Evolutionary conservation across 2,113 vertebrate species (phyloP), one percentile per base, ranked within the genome.

Genomic region (Leuciscus idus): DNA sequence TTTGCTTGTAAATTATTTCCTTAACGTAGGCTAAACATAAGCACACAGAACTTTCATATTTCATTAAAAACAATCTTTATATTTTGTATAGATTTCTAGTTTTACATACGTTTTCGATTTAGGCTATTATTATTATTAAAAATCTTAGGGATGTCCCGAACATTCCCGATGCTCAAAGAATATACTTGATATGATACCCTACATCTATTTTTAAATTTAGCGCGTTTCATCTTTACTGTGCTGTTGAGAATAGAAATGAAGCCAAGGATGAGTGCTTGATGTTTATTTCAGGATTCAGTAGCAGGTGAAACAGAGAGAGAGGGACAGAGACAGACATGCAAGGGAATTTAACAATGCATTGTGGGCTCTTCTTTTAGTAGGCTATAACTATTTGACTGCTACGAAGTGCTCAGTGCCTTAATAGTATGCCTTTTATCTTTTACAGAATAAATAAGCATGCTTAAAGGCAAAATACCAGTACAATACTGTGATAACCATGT

Each of bases 211-310:
- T 73, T 84, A 26, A 39, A 59, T 39, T 43, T 43, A 81, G 72
- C 70, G 59, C 28, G 19, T 28, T 83, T 83, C 30, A 59, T 84
- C 19, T 28, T 48, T 66, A 66, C 80, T 70, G 62, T 66, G 17
- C 46, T 36, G 82, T 73, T 84, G 82, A 84, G 81, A 83, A 83
- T 70, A 70, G 64, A 73, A 72, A 57, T 83, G 66, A 70, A 13
- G 81, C 48, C 19, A 64, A 72, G 21, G 30, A 43, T 55, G 28
- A 83, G 28, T 19, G 23, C 82, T 73, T 84, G 68, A 84, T 84
- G 64, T 84, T 72, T 84, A 74, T 73, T 74, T 73, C 28, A 83
- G 48, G 46, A 21, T 79, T 30, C 61, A 57, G 33, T 13, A 73
- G 75, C 61, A 68, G 23, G 33, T 66, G 79, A 86, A 84, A 87